phyloP scores from a whole-genome alignment of 2,113 vertebrate species.

The Anguilla japonica region DNA sequence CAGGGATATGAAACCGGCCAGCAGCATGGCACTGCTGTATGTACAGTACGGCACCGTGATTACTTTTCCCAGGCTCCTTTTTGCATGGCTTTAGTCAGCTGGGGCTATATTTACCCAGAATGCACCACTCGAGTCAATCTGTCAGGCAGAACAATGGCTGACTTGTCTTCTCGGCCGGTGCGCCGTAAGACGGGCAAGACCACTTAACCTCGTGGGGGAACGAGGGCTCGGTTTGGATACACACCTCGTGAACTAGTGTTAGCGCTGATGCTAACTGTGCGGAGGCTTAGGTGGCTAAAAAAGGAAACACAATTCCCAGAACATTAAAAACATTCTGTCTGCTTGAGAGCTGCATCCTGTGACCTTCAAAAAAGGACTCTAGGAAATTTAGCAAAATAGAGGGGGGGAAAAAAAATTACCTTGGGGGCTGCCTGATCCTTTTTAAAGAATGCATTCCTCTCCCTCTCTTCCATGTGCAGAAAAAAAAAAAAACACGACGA shows the following conservation, averaged over 20 bases:
- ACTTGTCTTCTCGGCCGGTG: not conserved
- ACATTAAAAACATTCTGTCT: not conserved
- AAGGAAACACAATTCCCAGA: not conserved
- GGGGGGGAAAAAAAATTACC: not conserved
- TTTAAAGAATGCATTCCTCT: not conserved
- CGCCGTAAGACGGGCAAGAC: too few species aligned
- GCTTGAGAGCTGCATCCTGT: not conserved
- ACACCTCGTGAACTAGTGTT: too few species aligned
- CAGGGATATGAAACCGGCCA: slow-evolving; percentile 9
- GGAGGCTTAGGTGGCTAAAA: too few species aligned
- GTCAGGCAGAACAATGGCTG: not conserved
- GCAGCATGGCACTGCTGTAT: slow-evolving; percentile 1
- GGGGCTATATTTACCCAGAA: slow-evolving; percentile 35
- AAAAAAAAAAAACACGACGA: not conserved
- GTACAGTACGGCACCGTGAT: slow-evolving; percentile 52
- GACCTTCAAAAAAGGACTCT: not conserved
- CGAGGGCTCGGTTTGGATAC: too few species aligned
- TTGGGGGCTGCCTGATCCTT: not conserved
- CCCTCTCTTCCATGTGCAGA: not conserved
- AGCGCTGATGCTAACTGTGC: too few species aligned
- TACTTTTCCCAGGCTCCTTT: slow-evolving; percentile 63
- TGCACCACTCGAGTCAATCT: not conserved
- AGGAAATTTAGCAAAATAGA: not conserved
- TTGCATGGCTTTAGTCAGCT: slow-evolving; percentile 31
- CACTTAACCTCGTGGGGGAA: too few species aligned